phyloP scores from a whole-genome alignment of 2,888 invertebrate species.

The Diplazon laetatorius region DNA sequence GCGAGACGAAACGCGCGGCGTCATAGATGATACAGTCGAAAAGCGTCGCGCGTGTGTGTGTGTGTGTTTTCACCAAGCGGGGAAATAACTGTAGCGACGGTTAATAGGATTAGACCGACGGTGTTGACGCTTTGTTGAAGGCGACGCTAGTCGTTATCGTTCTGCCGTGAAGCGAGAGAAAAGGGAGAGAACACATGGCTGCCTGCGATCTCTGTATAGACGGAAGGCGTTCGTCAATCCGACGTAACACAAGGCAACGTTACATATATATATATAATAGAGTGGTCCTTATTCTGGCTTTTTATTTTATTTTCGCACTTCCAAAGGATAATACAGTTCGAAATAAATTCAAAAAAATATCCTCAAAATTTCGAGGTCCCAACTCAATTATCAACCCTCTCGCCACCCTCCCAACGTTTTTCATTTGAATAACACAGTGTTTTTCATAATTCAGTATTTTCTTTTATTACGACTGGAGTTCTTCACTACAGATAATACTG shows the following conservation, averaged over 20 bases:
- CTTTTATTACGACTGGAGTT: no score
- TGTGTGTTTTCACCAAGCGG: conserved; percentile 22
- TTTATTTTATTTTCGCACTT: no score
- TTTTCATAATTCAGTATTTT: no score
- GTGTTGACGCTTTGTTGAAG: conserved; percentile 49
- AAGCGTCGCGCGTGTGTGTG: conserved; percentile 12
- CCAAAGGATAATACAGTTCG: no score
- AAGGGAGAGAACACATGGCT: conserved; percentile 29
- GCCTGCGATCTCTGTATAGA: conserved; percentile 43
- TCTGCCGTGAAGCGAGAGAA: conserved; percentile 29
- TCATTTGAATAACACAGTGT: no score
- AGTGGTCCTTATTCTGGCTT: no score
- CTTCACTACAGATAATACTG: no score
- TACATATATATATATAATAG: no score
- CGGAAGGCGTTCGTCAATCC: conserved; percentile 44
- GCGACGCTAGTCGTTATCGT: conserved; percentile 41
- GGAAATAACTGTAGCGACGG: conserved; percentile 60
- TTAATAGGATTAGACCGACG: conserved; percentile 62
- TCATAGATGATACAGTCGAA: conserved; percentile 21
- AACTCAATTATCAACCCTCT: no score
- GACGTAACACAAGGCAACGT: background rate
- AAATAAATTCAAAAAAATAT: background rate
- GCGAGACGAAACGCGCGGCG: background rate
- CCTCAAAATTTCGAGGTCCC: background rate
- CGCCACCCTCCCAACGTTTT: no score